Evolutionary conservation across 2,888 invertebrate genomes (phyloP).

Genomic region (Ochropleura leucogaster): DNA sequence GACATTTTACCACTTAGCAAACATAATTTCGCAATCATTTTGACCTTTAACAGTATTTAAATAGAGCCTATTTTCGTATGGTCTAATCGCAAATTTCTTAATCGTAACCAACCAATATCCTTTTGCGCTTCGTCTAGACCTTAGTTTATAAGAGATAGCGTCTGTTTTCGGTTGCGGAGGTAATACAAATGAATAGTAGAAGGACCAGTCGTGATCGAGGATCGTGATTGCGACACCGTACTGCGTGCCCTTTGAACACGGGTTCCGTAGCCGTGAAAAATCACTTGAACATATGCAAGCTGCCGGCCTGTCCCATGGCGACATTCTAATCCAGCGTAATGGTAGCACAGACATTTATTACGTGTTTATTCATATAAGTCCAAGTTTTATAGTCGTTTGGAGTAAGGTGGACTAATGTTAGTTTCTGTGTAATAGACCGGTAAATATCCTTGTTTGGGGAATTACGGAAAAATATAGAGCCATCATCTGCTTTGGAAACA

Average conservation of each 20-base stretch:
- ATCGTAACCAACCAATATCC: conserved; percentile 50
- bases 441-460: conserved; percentile 45
- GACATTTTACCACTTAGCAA: conserved; percentile 84
- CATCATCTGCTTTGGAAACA: conserved; percentile 17
- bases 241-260: conserved; percentile 90
- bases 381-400: conserved; percentile 50
- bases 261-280: conserved; percentile 90
- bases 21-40: conserved; percentile 64
- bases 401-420: conserved; percentile 36
- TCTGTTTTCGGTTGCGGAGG: conserved; percentile 70
- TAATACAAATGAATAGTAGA: conserved; percentile 83
- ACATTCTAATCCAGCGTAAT: conserved; percentile 85
- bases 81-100: conserved; percentile 65
- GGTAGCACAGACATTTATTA: conserved; percentile 71
- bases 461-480: conserved; percentile 45
- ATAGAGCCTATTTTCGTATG: conserved; percentile 74
- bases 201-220: conserved; percentile 88
- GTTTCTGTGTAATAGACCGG: conserved; percentile 34
- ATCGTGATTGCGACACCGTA: conserved; percentile 90
- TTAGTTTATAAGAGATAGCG: conserved; percentile 68
- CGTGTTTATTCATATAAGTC: conserved; percentile 52
- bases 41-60: conserved; percentile 63
- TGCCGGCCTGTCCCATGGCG: conserved; percentile 79
- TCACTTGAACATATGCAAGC: conserved; percentile 89
- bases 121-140: conserved; percentile 64